Evolutionary conservation across 2,888 invertebrate genomes (phyloP).

Genomic region (Scaptomyza cyrtandrae): DNA sequence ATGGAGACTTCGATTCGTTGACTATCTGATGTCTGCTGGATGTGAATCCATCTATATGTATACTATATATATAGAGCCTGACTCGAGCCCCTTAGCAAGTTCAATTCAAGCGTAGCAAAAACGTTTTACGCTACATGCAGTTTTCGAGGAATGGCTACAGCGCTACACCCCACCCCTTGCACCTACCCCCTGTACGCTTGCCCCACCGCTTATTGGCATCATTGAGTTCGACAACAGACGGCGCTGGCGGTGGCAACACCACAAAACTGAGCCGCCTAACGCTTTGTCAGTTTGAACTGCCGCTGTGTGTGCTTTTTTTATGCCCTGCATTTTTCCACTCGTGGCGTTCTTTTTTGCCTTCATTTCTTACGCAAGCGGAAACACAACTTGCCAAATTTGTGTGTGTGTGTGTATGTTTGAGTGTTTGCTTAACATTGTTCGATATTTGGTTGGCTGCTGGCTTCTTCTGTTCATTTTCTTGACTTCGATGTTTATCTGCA

Average conservation of each 20-base stretch:
- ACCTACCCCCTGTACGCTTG: neutral
- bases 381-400: conserved; percentile 60
- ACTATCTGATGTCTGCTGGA: conserved; percentile 28
- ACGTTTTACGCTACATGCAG: conserved; percentile 66
- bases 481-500: conserved; percentile 80
- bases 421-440: conserved; percentile 77
- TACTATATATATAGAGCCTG: conserved; percentile 10
- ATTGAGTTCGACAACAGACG: conserved; percentile 69
- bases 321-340: conserved; percentile 51
- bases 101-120: conserved; percentile 76
- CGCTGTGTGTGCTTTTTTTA: conserved; percentile 20
- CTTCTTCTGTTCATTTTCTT: conserved; percentile 70
- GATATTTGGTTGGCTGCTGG: conserved; percentile 67
- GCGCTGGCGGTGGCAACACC: conserved; percentile 58
- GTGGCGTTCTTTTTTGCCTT: conserved; percentile 8
- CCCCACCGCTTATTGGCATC: conserved; percentile 70
- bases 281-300: conserved; percentile 51
- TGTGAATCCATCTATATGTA: conserved; percentile 5
- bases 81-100: conserved; percentile 31
- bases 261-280: conserved; percentile 66
- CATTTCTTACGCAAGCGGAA: conserved; percentile 70
- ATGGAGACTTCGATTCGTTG: conserved; percentile 14
- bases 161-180: neutral
- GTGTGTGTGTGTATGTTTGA: conserved; percentile 36
- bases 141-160: conserved; percentile 2